Base-by-base conservation (phyloP, 1,140 invertebrate species). In the Zaprionus ornatus region DNA sequence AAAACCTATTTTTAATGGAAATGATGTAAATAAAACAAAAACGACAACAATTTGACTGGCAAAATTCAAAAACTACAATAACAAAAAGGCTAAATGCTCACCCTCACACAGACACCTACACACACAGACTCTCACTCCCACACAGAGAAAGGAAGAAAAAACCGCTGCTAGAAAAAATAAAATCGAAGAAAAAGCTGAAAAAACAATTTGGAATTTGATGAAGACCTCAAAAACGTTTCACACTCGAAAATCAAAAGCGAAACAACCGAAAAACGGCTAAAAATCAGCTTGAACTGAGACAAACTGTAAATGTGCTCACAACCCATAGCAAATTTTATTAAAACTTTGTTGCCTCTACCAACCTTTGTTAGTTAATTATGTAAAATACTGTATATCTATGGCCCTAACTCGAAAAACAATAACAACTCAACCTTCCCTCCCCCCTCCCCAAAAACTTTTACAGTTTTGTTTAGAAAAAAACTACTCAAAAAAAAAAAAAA, bases 11-110 rank as follows among this genome's bases (percentile, higher is more conserved):
- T 50, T 13, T 21, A 54, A 80, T 65, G 81, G 73, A 83, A 40
- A 83, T 83, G 84, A 52, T 83, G 81, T 83, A 83, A 40, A 83
- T 83, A 83, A 59, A 77, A 40, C 21, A 25, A 74, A 29, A 40
- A 42, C 21, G 75, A 57, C 17, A 50, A 59, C 42, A 29, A 42
- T 71, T 72, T 48, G 67, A 56, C 65, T 60, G 23, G 68, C n/a
- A n/a, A 69, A 65, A 74, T 80, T 56, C 61, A 81, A 70, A 70
- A 60, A n/a, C n/a, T 15, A 35, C 6, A 25, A 54, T 5, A 21
- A 52, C 3, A 64, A 32, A 35, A 63, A 13, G 54, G 21, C 19
- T 23, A 13, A 50, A 13, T 50, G 45, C 45, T 50, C 45, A 48
- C 68, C 29, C 29, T 32, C 9, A 32, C 9, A 64, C 52, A 75